Evolutionary conservation across 2,797 vertebrate species (phyloP), one percentile per base, ranked within the genome.

Genomic region (Leptoclinus maculatus): DNA sequence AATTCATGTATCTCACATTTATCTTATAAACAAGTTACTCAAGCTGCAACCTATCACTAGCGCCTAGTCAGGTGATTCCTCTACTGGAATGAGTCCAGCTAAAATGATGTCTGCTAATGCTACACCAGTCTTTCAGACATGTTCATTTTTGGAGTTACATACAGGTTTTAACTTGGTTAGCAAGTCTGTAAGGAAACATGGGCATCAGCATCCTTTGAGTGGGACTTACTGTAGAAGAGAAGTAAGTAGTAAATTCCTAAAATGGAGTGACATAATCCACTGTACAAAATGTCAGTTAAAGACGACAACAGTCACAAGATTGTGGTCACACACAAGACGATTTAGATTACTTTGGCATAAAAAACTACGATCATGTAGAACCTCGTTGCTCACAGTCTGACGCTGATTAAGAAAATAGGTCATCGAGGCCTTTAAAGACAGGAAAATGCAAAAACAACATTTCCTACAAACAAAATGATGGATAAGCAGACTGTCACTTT

Each of bases 11-110:
- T 58, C 51, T 27, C 57, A 57, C 56, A 73, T 83, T 80, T 66
- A 76, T 84, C 80, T 83, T 74, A 69, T n/a, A 73, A 82, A 84
- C 66, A 85, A 82, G 73, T 87, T 70, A 70, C 32, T 74, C 57
- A 70, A 60, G 73, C 77, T 63, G 69, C 67, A 89, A 77, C 66
- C n/a, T 25, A 65, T 71, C 59, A 73, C 57, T 29, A 29, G 27
- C 39, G 39, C 70, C 38, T 49, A 36, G 68, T 63, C 43, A 29
- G 36, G 81, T 71, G 59, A 80, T 65, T 78, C 36, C 19, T 73
- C 71, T 39, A 72, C 64, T 68, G 56, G 29, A 82, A 60, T 21
- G 71, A 63, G 16, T 49, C 57, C 25, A 65, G 47, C 17, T 64
- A 66, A 76, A 71, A 79, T 25, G n/a, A 56, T 36, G 43, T 56